Percentiles rank a stretch among this genome's conserved stretches.
Evolutionary conservation across 2,113 vertebrate species (phyloP).

Genomic region (Lasiurus borealis): DNA sequence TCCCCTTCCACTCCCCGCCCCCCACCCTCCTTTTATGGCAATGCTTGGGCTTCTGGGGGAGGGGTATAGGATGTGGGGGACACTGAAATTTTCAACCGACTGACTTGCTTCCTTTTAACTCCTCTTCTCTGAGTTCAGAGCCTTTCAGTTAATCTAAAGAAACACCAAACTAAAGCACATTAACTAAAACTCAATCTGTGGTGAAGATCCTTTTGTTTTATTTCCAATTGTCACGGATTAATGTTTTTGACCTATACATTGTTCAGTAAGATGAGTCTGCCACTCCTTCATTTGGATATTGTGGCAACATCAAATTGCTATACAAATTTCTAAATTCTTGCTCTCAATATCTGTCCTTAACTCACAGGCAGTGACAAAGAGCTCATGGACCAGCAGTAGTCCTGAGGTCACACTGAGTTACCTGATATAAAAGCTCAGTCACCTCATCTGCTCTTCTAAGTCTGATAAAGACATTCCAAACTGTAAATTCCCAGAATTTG

Average conservation of each 20-base stretch:
- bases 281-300: not conserved
- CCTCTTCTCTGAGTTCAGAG: not conserved
- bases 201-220: not conserved
- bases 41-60: not conserved
- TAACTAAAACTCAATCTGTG: not conserved
- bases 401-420: not conserved
- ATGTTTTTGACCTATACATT: not conserved
- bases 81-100: not conserved
- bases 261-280: not conserved
- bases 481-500: not conserved
- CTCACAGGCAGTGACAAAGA: not conserved
- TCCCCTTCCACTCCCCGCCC: not conserved
- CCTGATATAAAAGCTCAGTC: not conserved
- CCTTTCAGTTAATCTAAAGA: not conserved
- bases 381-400: not conserved
- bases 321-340: not conserved
- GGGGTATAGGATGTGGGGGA: not conserved
- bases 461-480: not conserved
- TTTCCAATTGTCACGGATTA: not conserved
- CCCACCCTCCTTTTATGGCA: not conserved
- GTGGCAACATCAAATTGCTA: not conserved
- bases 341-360: not conserved
- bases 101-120: not conserved
- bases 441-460: not conserved
- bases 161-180: not conserved